A percentile compares a stretch with the other conserved stretches of the same genome.
Conservation (phyloP, 35 echinoderm and acorn worm genomes). For the Ptychodera flava region DNA sequence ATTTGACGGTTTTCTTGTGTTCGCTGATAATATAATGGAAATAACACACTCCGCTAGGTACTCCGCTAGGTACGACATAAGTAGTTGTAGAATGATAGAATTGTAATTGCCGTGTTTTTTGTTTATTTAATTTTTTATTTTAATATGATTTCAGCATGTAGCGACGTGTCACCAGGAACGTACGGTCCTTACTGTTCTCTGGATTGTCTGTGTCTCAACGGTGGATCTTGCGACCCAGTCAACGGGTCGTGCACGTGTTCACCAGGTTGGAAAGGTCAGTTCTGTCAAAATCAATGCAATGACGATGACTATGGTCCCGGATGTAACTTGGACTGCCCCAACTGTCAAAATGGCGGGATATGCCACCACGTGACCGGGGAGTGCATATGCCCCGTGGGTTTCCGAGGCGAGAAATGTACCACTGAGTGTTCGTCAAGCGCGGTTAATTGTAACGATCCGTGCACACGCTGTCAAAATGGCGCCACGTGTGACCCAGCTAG, state of each 20-base stretch:
- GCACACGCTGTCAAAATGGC: neutral
- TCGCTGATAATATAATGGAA: too few relatives aligned
- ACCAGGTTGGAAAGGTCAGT: slow-evolving; percentile 38
- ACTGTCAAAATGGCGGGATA: slow-evolving; percentile 49
- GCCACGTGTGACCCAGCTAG: neutral
- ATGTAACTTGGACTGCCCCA: neutral
- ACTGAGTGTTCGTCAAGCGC: neutral
- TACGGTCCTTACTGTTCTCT: slow-evolving; percentile 24
- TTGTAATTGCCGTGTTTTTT: too few relatives aligned
- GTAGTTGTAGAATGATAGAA: too few relatives aligned
- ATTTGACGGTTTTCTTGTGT: too few relatives aligned
- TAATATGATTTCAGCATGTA: neutral
- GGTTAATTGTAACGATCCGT: neutral
- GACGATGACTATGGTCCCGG: neutral
- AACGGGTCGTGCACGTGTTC: slow-evolving; percentile 39
- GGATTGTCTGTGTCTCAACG: slow-evolving; percentile 39
- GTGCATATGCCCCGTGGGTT: slow-evolving; percentile 73
- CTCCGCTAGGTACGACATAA: too few relatives aligned
- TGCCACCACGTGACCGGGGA: slow-evolving; percentile 81
- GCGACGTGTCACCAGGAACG: neutral
- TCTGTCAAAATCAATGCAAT: slow-evolving; percentile 43
- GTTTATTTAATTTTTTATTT: too few relatives aligned
- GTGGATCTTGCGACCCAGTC: slow-evolving; percentile 41
- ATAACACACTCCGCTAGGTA: too few relatives aligned
- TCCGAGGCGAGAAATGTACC: slow-evolving; percentile 65